phyloP scores from a whole-genome alignment of 1,140 invertebrate species.

The Goniozus legneri region DNA sequence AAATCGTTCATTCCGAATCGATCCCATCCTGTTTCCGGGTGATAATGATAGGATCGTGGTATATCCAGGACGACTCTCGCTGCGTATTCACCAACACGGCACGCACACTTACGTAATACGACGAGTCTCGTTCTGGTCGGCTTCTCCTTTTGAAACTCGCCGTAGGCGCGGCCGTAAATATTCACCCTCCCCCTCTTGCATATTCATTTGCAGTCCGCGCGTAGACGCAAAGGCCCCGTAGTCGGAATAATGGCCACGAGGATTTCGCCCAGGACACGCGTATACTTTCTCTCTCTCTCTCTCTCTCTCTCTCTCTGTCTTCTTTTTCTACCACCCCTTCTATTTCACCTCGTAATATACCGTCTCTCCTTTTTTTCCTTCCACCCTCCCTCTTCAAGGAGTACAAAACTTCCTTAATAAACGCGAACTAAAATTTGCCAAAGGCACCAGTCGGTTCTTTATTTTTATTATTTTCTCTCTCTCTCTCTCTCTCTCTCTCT shows the following conservation, averaged over 20 bases:
- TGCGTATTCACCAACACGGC: no score
- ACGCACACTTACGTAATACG: no score
- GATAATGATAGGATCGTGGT: no score
- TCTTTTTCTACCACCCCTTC: neutral
- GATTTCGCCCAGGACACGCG: slow-evolving; percentile 23
- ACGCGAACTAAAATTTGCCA: no score
- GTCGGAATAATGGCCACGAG: slow-evolving; percentile 27
- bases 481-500: neutral
- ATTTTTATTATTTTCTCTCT: neutral
- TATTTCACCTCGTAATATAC: neutral
- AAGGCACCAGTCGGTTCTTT: no score
- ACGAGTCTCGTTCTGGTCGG: slow-evolving; percentile 25
- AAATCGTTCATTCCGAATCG: no score
- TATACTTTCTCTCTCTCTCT: neutral
- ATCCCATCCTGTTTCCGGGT: no score
- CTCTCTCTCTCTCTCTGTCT: neutral
- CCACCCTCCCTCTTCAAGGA: neutral
- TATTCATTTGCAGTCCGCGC: slow-evolving; percentile 30
- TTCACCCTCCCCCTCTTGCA: slow-evolving; percentile 27
- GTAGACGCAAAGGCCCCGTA: slow-evolving; percentile 10
- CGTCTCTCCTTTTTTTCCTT: neutral
- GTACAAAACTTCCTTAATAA: no score
- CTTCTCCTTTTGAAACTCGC: slow-evolving; percentile 25
- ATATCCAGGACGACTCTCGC: slow-evolving; percentile 3
- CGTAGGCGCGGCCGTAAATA: slow-evolving; percentile 25